phyloP scores from a whole-genome alignment of 2,113 vertebrate species.

The Emydocephalus ijimae region DNA sequence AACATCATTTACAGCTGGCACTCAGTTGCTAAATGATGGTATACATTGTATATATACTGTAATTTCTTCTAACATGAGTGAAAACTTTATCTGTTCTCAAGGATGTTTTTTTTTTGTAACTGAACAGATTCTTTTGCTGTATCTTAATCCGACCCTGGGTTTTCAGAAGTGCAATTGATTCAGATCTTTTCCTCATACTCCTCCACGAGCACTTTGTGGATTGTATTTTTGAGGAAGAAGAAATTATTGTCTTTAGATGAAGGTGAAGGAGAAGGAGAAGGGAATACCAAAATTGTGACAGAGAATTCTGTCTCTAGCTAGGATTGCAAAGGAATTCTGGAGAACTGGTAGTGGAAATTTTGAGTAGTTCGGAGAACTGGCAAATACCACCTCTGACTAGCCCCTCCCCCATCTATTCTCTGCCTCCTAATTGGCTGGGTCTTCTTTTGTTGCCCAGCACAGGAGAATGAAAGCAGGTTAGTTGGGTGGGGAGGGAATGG shows the following conservation, averaged over 20 bases:
- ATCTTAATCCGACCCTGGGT: neutral
- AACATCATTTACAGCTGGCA: neutral
- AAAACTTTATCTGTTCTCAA: neutral
- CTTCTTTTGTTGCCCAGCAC: too few relatives aligned
- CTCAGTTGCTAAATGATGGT: neutral
- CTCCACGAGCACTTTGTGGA: neutral
- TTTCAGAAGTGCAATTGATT: neutral
- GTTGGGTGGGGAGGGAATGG: too few relatives aligned
- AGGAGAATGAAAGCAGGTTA: too few relatives aligned
- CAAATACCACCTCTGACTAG: too few relatives aligned
- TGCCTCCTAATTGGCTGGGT: too few relatives aligned
- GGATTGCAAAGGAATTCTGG: neutral
- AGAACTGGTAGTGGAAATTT: too few relatives aligned
- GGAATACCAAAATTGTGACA: neutral
- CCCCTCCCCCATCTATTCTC: too few relatives aligned
- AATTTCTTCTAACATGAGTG: neutral
- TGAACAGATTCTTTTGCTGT: neutral
- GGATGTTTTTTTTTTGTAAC: neutral
- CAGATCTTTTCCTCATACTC: neutral
- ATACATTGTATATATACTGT: neutral
- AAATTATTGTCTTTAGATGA: neutral
- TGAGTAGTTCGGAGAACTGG: too few relatives aligned
- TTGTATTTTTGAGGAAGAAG: neutral
- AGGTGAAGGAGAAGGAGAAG: neutral
- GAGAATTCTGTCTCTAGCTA: neutral